phyloP scores from a whole-genome alignment of 2,113 vertebrate species.

The Dasyurus viverrinus region DNA sequence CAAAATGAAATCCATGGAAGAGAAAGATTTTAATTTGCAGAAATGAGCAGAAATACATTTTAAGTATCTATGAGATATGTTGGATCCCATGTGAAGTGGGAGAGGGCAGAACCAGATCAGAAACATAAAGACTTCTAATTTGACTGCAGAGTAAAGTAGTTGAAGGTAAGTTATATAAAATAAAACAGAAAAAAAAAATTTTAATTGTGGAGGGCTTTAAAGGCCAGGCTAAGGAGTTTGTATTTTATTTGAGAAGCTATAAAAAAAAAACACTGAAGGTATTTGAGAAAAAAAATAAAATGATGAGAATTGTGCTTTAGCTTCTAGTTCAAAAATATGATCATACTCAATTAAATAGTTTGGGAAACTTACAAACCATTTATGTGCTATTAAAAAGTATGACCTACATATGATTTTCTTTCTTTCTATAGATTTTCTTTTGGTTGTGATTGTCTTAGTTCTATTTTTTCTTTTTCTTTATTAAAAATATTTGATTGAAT shows the following conservation, averaged over 20 bases:
- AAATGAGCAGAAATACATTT: not conserved
- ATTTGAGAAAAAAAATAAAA: not conserved
- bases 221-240: not conserved
- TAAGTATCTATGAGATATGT: not conserved
- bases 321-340: not conserved
- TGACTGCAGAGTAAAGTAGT: not conserved
- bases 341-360: too few relatives aligned
- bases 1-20: not conserved
- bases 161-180: not conserved
- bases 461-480: not conserved
- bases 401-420: not conserved
- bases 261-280: not conserved
- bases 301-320: not conserved
- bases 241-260: not conserved
- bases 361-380: too few relatives aligned
- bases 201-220: not conserved
- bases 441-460: not conserved
- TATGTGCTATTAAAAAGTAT: not conserved
- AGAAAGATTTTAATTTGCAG: not conserved
- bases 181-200: not conserved
- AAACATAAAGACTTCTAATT: not conserved
- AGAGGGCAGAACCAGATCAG: not conserved
- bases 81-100: not conserved
- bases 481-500: not conserved
- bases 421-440: not conserved